These are phyloP conservation scores for Hydrolagus affinis DNA, from an alignment of 2,113 vertebrate species.

Conservation along the genomic window DNA sequence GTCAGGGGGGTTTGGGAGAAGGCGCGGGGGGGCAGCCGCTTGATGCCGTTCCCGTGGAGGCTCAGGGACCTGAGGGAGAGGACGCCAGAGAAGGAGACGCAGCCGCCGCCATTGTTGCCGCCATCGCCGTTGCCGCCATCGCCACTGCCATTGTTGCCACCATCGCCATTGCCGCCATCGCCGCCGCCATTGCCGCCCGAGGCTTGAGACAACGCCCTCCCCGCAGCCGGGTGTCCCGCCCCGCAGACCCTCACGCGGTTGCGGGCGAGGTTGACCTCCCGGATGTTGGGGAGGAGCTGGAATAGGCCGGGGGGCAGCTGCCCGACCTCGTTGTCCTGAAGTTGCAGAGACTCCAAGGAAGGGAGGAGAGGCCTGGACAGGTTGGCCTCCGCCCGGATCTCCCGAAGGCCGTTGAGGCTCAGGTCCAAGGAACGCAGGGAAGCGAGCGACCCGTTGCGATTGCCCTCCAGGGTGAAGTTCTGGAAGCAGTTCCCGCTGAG, in stretches of 20 bases:
- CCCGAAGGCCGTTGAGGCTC: accelerated
- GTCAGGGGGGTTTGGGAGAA: constrained; percentile 50
- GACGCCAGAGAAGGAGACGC: constrained; percentile 51
- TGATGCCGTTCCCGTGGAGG: constrained; percentile 53
- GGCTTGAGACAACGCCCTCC: neutral
- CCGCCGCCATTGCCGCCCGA: neutral
- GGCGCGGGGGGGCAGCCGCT: constrained; percentile 43
- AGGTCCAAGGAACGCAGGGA: neutral
- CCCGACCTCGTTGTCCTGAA: constrained; percentile 51
- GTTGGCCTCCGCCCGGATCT: neutral
- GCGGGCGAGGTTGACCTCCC: constrained; percentile 53
- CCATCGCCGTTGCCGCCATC: neutral
- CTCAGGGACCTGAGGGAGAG: constrained; percentile 54
- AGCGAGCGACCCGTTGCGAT: accelerated
- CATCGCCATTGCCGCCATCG: constrained; percentile 40
- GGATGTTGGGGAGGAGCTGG: constrained; percentile 50
- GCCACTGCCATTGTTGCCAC: no score
- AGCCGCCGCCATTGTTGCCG: constrained; percentile 33
- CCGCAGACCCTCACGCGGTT: constrained; percentile 55
- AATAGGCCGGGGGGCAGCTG: constrained; percentile 54
- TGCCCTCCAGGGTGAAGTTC: constrained; percentile 40
- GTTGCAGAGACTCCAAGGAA: constrained; percentile 50
- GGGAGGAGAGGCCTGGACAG: neutral
- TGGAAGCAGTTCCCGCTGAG: constrained; percentile 62
- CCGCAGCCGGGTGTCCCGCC: neutral